Evolutionary conservation across 53 echinoderm and acorn worm species (phyloP).

Genomic region (Henricia sp.): DNA sequence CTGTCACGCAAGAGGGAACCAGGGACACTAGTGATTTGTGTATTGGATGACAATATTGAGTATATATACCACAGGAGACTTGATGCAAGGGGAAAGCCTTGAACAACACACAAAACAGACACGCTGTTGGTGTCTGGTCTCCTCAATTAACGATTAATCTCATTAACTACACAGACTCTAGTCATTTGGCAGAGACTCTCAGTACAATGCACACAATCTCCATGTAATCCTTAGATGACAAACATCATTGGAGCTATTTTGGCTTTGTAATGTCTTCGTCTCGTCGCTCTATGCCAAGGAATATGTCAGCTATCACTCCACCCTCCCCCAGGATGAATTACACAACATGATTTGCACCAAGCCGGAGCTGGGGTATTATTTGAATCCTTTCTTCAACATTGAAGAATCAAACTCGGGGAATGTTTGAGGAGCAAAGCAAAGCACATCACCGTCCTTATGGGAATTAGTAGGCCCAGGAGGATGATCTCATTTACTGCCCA

Average conservation of each 20-base stretch:
- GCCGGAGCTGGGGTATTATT: not conserved
- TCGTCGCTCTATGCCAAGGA: constrained; percentile 1
- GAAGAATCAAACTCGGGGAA: not conserved
- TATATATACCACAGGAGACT: no score
- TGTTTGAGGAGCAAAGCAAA: constrained; percentile 28
- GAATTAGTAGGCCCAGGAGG: constrained; percentile 39
- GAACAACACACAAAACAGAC: no score
- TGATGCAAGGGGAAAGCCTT: no score
- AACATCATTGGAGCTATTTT: not conserved
- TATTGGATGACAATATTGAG: no score
- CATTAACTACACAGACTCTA: no score
- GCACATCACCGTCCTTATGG: constrained; percentile 11
- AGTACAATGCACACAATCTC: no score
- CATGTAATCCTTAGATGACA: no score
- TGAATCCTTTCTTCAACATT: not conserved
- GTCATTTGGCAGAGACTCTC: no score
- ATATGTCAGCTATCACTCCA: not conserved
- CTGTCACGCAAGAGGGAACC: no score
- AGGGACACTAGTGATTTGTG: no score
- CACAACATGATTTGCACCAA: constrained; percentile 30
- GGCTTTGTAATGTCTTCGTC: not conserved
- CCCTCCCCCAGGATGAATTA: not conserved
- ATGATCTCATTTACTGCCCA: constrained; percentile 54
- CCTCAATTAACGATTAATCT: no score
- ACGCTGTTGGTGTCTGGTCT: no score